Conservation (phyloP, 2,113 vertebrate species). For the Aspiorhynchus laticeps region DNA sequence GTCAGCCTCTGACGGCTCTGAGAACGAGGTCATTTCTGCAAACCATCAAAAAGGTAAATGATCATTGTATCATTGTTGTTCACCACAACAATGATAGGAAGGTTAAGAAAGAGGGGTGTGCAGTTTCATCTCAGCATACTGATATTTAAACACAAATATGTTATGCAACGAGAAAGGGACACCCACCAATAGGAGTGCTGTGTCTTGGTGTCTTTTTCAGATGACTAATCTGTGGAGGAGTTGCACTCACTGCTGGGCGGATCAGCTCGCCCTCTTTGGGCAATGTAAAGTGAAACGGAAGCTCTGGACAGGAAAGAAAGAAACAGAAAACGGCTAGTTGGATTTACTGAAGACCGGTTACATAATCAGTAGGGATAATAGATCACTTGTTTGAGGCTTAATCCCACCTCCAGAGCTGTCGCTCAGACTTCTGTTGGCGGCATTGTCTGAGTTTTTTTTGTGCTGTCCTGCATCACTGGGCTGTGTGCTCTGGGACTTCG, state of each 20-base stretch:
- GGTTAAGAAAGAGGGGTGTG: background rate
- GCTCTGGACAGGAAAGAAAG: slow-evolving; percentile 73
- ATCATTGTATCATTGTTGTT: too few species aligned
- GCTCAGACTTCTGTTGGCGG: slow-evolving; percentile 76
- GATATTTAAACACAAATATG: background rate
- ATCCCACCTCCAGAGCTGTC: slow-evolving; percentile 86
- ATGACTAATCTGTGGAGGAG: slow-evolving; percentile 84
- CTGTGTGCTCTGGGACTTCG: slow-evolving; percentile 11
- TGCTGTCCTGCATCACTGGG: slow-evolving; percentile 17
- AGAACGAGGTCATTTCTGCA: slow-evolving; percentile 82
- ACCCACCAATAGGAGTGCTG: slow-evolving; percentile 96
- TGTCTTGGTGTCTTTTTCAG: slow-evolving; percentile 91
- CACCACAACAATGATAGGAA: background rate
- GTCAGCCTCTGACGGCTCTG: slow-evolving; percentile 72
- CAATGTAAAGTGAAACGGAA: slow-evolving; percentile 86
- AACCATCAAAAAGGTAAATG: background rate
- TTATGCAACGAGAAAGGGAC: background rate
- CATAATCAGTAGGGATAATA: background rate
- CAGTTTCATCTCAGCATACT: background rate
- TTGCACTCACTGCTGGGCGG: slow-evolving; percentile 78
- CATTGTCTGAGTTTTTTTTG: slow-evolving; percentile 29
- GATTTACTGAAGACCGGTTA: background rate
- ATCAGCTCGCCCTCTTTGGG: slow-evolving; percentile 88
- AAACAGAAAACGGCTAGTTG: background rate
- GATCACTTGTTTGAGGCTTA: background rate